phyloP scores from a whole-genome alignment of 2,797 vertebrate genomes.

The Vespertilio murinus region DNA sequence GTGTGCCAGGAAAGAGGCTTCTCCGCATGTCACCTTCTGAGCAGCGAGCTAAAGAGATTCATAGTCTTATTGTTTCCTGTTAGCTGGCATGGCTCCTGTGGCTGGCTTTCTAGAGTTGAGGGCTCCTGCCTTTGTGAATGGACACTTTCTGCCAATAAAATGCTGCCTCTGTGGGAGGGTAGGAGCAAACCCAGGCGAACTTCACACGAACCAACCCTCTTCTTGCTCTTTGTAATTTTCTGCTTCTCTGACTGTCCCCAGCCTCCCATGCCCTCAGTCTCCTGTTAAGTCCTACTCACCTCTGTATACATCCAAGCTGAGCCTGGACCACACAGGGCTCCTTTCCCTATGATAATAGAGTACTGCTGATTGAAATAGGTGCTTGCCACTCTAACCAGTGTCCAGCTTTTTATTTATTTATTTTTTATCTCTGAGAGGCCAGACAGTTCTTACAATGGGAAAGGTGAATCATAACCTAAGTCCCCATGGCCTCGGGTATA shows the following conservation, averaged over 20 bases:
- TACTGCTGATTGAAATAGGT: neutral
- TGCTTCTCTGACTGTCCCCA: neutral
- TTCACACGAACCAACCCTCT: too few species aligned
- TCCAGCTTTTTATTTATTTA: too few species aligned
- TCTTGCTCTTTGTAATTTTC: neutral
- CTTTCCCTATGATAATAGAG: neutral
- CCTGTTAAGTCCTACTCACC: neutral
- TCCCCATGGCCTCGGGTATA: neutral
- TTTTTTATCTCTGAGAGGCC: neutral
- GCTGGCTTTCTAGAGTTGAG: neutral
- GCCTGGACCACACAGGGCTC: neutral
- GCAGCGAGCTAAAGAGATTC: neutral
- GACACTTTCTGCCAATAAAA: neutral
- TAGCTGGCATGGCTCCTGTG: neutral
- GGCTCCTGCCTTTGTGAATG: neutral
- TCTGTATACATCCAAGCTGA: neutral
- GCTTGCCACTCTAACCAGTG: neutral
- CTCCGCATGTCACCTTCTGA: conserved; percentile 53
- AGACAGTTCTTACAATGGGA: accelerated
- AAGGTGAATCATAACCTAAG: neutral
- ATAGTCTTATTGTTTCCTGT: conserved; percentile 19
- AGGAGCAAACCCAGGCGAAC: neutral
- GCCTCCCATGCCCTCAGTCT: accelerated
- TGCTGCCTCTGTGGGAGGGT: neutral
- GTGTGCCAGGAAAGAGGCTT: neutral